These are phyloP conservation scores for Hofmannophila pseudospretella DNA, from an alignment of 2,888 invertebrate genomes.

Conservation along the genomic window DNA sequence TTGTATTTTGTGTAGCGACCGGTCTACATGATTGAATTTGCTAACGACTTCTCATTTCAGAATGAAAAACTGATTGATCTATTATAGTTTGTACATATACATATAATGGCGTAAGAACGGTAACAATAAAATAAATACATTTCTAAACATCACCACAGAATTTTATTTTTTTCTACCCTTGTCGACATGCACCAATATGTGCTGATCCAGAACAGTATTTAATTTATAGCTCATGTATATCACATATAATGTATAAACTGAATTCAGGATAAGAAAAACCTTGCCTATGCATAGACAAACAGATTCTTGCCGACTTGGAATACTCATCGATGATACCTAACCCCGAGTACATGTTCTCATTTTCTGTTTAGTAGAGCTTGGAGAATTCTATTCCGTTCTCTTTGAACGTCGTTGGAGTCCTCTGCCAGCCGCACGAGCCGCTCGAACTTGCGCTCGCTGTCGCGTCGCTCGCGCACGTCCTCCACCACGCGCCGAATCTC, in stretches of 20 bases:
- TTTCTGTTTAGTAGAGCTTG: constrained; percentile 39
- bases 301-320: too few relatives aligned
- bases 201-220: too few relatives aligned
- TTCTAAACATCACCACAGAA: constrained; percentile 55
- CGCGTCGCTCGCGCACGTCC: constrained; percentile 32
- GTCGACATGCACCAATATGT: too few relatives aligned
- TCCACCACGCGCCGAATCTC: constrained; percentile 40
- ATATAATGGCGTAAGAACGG: constrained; percentile 72
- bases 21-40: constrained; percentile 38
- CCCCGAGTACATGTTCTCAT: constrained; percentile 38
- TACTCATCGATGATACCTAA: too few relatives aligned
- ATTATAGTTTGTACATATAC: constrained; percentile 77
- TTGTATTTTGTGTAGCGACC: constrained; percentile 42
- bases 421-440: constrained; percentile 47
- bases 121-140: constrained; percentile 74
- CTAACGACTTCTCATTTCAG: constrained; percentile 69
- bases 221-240: too few relatives aligned
- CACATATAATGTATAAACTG: too few relatives aligned
- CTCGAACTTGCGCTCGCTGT: constrained; percentile 47
- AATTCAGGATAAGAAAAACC: too few relatives aligned
- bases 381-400: constrained; percentile 60
- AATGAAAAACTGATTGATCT: constrained; percentile 67
- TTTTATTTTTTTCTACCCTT: constrained; percentile 27
- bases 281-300: too few relatives aligned
- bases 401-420: constrained; percentile 60